These are phyloP conservation scores for Myiozetetes cayanensis DNA, from an alignment of 2,113 vertebrate species.

Conservation along the genomic window DNA sequence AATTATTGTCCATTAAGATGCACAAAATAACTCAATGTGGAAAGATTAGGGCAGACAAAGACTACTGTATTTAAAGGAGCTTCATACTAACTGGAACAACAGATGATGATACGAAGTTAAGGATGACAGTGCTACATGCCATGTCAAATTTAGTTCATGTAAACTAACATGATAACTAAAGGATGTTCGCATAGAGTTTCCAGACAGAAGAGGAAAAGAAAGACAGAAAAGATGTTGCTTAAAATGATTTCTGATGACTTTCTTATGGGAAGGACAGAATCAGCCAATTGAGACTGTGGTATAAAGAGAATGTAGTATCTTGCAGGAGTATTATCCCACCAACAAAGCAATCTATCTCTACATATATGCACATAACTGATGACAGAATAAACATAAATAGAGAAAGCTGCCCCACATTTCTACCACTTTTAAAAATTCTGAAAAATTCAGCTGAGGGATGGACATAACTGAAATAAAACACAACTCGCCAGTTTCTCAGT, in stretches of 20 bases:
- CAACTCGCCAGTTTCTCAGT: neutral
- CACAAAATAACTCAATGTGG: neutral
- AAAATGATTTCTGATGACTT: neutral
- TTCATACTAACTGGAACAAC: neutral
- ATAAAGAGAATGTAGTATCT: neutral
- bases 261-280: neutral
- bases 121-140: conserved; percentile 5
- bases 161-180: conserved; percentile 32
- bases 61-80: neutral
- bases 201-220: neutral
- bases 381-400: neutral
- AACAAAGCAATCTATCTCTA: neutral
- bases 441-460: neutral
- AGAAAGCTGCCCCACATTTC: neutral
- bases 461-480: neutral
- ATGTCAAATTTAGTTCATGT: conserved; percentile 11
- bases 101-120: neutral
- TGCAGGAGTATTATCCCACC: neutral
- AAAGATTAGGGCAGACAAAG: neutral
- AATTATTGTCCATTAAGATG: neutral
- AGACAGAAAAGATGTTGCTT: neutral
- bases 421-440: neutral
- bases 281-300: neutral
- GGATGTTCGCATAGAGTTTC: neutral
- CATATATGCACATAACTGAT: neutral